These are phyloP conservation scores for Dioctria linearis DNA, from an alignment of 2,888 invertebrate species.

Conservation along the genomic window DNA sequence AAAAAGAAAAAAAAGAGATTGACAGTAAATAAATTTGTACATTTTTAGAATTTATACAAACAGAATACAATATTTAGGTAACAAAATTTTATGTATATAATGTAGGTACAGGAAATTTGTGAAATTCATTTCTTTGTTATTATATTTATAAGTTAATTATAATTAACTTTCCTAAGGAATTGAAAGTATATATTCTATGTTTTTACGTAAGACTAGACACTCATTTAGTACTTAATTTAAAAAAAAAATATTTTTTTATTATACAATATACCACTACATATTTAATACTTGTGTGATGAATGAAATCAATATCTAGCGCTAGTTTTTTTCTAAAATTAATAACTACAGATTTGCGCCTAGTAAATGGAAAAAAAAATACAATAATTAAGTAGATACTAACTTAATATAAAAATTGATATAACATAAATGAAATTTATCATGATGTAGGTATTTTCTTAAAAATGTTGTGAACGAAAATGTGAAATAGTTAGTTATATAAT, in stretches of 20 bases:
- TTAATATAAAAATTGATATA: too few relatives aligned
- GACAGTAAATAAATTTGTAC: constrained; percentile 22
- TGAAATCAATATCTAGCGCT: neutral
- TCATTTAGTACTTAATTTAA: constrained; percentile 9
- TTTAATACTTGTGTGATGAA: too few relatives aligned
- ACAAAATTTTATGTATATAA: neutral
- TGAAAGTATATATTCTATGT: constrained; percentile 2
- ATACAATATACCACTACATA: too few relatives aligned
- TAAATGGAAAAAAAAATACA: too few relatives aligned
- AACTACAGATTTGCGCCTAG: neutral
- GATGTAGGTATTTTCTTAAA: too few relatives aligned
- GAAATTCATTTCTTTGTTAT: neutral
- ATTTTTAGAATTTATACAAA: constrained; percentile 26
- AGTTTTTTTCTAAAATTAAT: neutral
- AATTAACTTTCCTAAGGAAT: neutral
- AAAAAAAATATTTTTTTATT: neutral
- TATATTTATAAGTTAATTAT: constrained; percentile 9
- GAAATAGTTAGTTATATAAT: too few relatives aligned
- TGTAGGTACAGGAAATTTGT: constrained; percentile 20
- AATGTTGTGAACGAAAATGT: too few relatives aligned
- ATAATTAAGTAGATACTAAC: too few relatives aligned
- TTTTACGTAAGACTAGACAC: constrained; percentile 44
- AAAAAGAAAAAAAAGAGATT: neutral
- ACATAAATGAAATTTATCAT: too few relatives aligned
- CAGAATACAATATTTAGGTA: constrained; percentile 1